Conservation (phyloP, 2,888 invertebrate species). For the Unio pictorum region DNA sequence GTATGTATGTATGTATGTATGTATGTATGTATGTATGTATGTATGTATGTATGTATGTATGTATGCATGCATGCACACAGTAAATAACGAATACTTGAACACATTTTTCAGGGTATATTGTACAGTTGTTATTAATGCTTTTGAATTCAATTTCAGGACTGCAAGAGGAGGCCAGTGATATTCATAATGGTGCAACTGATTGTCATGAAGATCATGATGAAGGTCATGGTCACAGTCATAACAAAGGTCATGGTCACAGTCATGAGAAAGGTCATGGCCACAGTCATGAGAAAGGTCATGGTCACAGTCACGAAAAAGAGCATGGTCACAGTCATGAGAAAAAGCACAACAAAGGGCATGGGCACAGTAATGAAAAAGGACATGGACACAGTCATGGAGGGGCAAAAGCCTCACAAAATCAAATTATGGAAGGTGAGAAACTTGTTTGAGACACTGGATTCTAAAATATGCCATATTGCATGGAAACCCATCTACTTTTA, state of each 20-base stretch:
- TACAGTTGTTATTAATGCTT: no score
- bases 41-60: no score
- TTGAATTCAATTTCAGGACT: no score
- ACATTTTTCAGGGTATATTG: no score
- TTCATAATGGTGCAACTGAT: no score
- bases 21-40: no score
- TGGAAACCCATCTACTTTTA: no score
- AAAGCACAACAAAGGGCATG: constrained; percentile 30
- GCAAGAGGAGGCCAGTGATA: no score
- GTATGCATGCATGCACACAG: no score
- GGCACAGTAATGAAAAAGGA: constrained; percentile 52
- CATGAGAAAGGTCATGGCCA: constrained; percentile 44
- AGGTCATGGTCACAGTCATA: constrained; percentile 47
- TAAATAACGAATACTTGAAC: no score
- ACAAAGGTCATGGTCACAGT: constrained; percentile 52
- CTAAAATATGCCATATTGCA: no score
- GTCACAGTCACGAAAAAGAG: constrained; percentile 42
- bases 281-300: constrained; percentile 49
- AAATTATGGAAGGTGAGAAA: constrained; percentile 71
- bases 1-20: no score
- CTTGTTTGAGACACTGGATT: not conserved
- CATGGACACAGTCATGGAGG: constrained; percentile 47
- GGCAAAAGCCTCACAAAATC: constrained; percentile 78
- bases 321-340: constrained; percentile 49
- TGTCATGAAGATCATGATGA: constrained; percentile 8